Base-by-base conservation (phyloP, 2,888 invertebrate genomes). In the Troides helena region DNA sequence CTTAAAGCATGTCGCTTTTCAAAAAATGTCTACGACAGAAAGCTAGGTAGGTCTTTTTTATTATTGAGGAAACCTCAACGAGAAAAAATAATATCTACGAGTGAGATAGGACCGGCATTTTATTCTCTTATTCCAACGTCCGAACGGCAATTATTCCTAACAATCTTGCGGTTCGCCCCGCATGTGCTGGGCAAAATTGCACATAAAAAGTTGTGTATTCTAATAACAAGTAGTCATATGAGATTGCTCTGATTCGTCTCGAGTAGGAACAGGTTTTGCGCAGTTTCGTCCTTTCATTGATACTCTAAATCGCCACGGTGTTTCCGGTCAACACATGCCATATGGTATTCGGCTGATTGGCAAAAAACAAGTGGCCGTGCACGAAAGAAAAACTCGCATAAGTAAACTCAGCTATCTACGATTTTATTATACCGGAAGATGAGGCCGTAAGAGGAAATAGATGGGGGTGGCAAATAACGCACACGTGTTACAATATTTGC, bases 401-500 rank as follows among this genome's bases (percentile, higher is more conserved):
- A 4, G 68, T 74, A 72, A 76, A 78, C 76, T 77, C 74, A 79
- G 82, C 79, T 80, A 83, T 76, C 86, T 85, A 88, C 89, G 89
- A 91, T 90, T 90, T 89, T 90, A 86, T 87, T 85, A 81, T 85
- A 85, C 91, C 92, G 92, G 92, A 92, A 92, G 92, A 90, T 89
- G 85, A 91, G 90, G 92, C 91, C 90, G 91, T 86, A 83, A 90
- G 88, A 91, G 90, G 92, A 92, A 91, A 90, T 89, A 89, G 87
- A 87, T 86, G 88, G 88, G 88, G 87, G 88, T 86, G 83, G 78
- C 77, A 81, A 82, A 82, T 83, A 78, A 77, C 74, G 87, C 91
- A 91, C 92, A 92, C 92, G 92, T 92, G 92, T 91, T 91, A 91
- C 88, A 92, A 92, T 92, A 92, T 92, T 92, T 92, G 89, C 91